phyloP scores from a whole-genome alignment of 2,888 invertebrate genomes.

The Ischnura elegans region DNA sequence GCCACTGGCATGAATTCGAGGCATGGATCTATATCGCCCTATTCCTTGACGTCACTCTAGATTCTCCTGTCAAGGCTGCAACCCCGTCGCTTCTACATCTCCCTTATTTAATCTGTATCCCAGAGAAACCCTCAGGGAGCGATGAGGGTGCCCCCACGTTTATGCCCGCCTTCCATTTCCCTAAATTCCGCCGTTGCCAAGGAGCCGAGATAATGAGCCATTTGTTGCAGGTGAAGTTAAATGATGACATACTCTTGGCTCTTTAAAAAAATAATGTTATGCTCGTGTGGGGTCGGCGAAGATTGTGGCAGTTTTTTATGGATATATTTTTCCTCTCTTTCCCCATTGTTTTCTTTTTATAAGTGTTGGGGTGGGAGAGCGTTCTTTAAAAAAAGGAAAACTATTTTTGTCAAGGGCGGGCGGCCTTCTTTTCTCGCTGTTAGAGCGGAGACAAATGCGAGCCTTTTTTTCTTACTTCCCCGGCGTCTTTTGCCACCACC shows the following conservation, averaged over 20 bases:
- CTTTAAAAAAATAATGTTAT: slow-evolving; percentile 34
- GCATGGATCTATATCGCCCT: background rate
- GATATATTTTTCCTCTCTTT: slow-evolving; percentile 1
- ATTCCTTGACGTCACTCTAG: background rate
- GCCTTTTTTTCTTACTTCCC: background rate
- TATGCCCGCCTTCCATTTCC: background rate
- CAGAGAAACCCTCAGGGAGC: background rate
- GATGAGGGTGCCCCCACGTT: background rate
- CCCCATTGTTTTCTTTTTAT: background rate
- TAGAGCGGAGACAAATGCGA: background rate
- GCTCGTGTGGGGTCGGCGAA: background rate
- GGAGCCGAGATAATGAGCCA: background rate
- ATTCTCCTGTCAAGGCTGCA: background rate
- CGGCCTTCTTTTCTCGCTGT: background rate
- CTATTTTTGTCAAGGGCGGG: background rate
- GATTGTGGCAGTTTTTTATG: slow-evolving; percentile 6
- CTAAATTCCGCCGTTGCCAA: background rate
- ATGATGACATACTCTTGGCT: slow-evolving; percentile 29
- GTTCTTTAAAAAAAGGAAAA: background rate
- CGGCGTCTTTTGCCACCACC: background rate
- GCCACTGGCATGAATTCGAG: too few relatives aligned
- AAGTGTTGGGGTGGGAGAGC: background rate
- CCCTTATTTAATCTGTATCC: background rate
- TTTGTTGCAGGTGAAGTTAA: slow-evolving; percentile 36
- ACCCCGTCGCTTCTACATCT: background rate